Evolutionary conservation across 2,888 invertebrate genomes (phyloP).

Genomic region (Synanthedon vespiformis): DNA sequence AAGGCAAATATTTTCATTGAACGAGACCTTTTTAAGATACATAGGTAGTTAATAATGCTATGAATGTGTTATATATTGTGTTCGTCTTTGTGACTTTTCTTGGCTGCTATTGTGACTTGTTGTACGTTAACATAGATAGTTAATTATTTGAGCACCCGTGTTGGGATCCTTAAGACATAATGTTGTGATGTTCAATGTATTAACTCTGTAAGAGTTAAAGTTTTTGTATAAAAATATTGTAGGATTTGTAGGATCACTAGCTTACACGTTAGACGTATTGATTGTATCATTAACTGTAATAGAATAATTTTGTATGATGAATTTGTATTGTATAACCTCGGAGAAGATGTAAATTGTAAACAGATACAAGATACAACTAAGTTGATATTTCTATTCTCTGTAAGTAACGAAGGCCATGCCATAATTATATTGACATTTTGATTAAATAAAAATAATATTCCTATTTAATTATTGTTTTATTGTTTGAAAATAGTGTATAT

Average conservation of each 20-base stretch:
- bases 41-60: too few relatives aligned
- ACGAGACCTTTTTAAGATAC: too few relatives aligned
- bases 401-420: constrained; percentile 14
- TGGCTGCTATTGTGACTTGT: neutral
- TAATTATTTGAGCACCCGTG: too few relatives aligned
- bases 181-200: neutral
- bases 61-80: neutral
- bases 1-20: too few relatives aligned
- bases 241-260: constrained; percentile 8
- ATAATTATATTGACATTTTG: constrained; percentile 15
- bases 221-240: constrained; percentile 9
- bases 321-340: constrained; percentile 15
- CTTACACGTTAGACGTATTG: constrained; percentile 4
- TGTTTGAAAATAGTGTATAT: too few relatives aligned
- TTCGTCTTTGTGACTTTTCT: neutral
- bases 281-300: constrained; percentile 4
- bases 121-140: too few relatives aligned
- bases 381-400: neutral
- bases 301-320: constrained; percentile 24
- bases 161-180: neutral
- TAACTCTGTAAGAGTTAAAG: constrained; percentile 3
- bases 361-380: too few relatives aligned
- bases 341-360: too few relatives aligned
- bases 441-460: too few relatives aligned
- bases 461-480: too few relatives aligned